Evolutionary conservation across 2,888 invertebrate genomes (phyloP).

Genomic region (Mesoligia furuncula): DNA sequence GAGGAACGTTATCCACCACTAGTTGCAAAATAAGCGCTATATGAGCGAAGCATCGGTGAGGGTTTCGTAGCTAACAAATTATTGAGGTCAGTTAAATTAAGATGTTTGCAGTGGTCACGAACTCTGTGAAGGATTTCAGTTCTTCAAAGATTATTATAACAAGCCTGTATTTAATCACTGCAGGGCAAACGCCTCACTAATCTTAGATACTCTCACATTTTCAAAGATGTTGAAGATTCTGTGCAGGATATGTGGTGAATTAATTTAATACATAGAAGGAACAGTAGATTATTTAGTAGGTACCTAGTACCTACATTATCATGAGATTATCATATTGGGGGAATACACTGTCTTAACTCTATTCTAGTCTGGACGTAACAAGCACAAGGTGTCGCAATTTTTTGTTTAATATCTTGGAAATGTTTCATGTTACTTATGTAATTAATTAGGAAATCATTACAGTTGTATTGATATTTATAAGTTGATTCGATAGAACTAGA

Average conservation of each 20-base stretch:
- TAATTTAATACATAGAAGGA: background rate
- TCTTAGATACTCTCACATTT: background rate
- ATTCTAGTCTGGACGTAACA: slow-evolving; percentile 7
- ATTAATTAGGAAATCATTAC: slow-evolving; percentile 49
- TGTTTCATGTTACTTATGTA: slow-evolving; percentile 42
- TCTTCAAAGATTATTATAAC: background rate
- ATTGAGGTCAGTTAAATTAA: slow-evolving; percentile 57
- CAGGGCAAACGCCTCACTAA: background rate
- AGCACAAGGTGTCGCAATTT: slow-evolving; percentile 22
- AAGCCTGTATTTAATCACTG: background rate
- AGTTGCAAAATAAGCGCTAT: slow-evolving; percentile 4
- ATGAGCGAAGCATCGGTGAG: slow-evolving; percentile 27
- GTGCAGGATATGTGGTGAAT: background rate
- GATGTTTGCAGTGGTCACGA: slow-evolving; percentile 40
- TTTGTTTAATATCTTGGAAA: slow-evolving; percentile 35
- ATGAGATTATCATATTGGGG: slow-evolving; percentile 15
- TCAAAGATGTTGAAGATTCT: background rate
- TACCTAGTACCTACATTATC: background rate
- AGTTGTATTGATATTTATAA: slow-evolving; percentile 47
- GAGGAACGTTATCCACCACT: slow-evolving; percentile 14
- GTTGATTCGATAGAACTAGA: slow-evolving; percentile 15
- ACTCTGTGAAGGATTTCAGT: slow-evolving; percentile 25
- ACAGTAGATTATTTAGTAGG: background rate
- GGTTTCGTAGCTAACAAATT: slow-evolving; percentile 36
- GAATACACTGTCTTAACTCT: background rate